phyloP scores from a whole-genome alignment of 2,797 vertebrate genomes.

The Pyrocephalus nanus region DNA sequence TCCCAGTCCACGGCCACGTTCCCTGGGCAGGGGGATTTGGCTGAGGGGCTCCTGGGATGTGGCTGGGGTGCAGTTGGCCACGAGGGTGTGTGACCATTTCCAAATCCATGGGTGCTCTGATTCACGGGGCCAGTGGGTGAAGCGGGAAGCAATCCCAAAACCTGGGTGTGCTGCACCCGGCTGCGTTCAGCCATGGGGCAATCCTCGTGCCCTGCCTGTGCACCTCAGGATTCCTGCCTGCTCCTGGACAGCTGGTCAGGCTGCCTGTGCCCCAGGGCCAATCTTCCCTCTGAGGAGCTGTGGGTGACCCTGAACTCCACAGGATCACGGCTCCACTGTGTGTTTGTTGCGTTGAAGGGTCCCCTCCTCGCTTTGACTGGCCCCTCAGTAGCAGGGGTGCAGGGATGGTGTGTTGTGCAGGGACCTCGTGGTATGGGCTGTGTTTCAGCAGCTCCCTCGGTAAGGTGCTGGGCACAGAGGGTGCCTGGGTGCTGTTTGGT shows the following conservation, averaged over 20 bases:
- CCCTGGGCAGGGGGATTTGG: neutral
- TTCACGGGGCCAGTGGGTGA: neutral
- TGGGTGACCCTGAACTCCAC: neutral
- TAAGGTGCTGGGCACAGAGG: neutral
- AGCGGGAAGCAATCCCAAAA: neutral
- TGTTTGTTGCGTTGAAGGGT: neutral
- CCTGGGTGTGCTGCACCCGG: neutral
- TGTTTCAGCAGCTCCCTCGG: neutral
- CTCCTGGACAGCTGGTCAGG: neutral
- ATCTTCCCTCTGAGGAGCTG: neutral
- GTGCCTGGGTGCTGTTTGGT: neutral
- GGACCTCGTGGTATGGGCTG: accelerated
- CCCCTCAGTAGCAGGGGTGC: accelerated
- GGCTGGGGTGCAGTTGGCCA: accelerated
- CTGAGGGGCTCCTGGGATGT: neutral
- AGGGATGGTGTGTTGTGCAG: neutral
- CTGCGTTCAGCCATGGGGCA: neutral
- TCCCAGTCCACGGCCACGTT: neutral
- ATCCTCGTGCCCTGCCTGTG: neutral
- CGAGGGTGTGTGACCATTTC: accelerated
- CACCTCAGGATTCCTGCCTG: neutral
- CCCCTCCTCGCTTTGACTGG: accelerated
- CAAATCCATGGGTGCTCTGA: neutral
- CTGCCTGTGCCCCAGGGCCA: neutral
- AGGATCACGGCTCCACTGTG: neutral